Percentiles rank a stretch among this genome's conserved stretches.
These are phyloP conservation scores for Sycophila texana DNA, from an alignment of 2,888 invertebrate species.

Conservation along the genomic window DNA sequence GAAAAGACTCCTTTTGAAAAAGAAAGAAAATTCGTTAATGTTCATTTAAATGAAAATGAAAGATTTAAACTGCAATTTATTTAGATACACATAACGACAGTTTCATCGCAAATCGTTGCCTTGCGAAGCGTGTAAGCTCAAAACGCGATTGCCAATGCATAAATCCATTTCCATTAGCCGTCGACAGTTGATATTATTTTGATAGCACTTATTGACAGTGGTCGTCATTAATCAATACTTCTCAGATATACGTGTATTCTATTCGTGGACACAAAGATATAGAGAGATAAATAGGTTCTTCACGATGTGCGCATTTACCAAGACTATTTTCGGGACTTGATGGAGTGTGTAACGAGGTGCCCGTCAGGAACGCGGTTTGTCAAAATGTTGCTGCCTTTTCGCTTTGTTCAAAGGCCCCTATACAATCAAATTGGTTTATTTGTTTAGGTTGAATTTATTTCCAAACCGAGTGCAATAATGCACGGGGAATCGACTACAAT, in stretches of 20 bases:
- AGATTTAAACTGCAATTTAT: too few relatives aligned
- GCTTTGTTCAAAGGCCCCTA: background rate
- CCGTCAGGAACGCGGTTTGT: slow-evolving; percentile 10
- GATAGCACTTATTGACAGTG: background rate
- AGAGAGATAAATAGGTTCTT: background rate
- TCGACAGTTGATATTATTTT: background rate
- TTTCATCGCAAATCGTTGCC: background rate
- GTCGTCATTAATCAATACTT: background rate
- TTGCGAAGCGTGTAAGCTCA: background rate
- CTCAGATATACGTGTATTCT: background rate
- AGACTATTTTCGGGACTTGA: background rate
- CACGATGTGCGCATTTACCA: background rate
- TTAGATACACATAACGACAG: background rate
- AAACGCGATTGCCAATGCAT: background rate
- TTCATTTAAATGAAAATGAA: too few relatives aligned
- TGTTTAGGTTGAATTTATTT: background rate
- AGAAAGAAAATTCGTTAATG: too few relatives aligned
- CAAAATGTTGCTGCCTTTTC: background rate
- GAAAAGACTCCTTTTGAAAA: too few relatives aligned
- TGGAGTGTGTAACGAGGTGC: slow-evolving; percentile 23
- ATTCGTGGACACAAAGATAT: background rate
- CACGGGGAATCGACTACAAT: too few relatives aligned
- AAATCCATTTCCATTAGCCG: background rate
- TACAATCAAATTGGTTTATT: slow-evolving; percentile 16
- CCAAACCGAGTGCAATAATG: too few relatives aligned